A percentile compares a stretch with the other conserved stretches of the same genome.
These are phyloP conservation scores for Seira ritae DNA, from an alignment of 2,888 invertebrate genomes.

Conservation along the genomic window DNA sequence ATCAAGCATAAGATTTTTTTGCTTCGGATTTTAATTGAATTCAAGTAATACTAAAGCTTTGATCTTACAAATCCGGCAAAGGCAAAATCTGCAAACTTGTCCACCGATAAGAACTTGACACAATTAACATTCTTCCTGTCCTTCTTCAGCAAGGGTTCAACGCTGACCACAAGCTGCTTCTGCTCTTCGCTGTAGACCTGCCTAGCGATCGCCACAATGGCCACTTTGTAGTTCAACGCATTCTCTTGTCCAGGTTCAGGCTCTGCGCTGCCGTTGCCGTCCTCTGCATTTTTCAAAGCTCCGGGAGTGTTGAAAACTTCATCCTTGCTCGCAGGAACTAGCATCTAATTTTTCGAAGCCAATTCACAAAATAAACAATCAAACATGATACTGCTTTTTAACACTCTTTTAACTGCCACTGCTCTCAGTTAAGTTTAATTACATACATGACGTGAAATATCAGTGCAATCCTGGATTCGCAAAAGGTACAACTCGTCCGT, in stretches of 20 bases:
- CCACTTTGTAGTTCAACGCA: conserved; percentile 44
- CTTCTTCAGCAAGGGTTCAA: conserved; percentile 43
- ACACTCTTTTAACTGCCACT: not conserved
- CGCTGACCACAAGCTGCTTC: conserved; percentile 48
- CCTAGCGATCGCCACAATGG: conserved; percentile 53
- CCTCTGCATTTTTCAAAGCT: conserved; percentile 38
- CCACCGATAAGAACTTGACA: conserved; percentile 47
- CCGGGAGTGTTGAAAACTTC: conserved; percentile 52
- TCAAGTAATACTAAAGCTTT: too few species aligned
- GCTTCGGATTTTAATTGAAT: too few species aligned
- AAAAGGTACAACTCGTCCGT: conserved; percentile 61
- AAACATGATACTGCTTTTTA: not conserved
- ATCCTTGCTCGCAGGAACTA: conserved; percentile 52
- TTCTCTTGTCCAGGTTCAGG: conserved; percentile 37
- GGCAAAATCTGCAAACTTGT: conserved; percentile 58
- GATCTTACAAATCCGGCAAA: conserved; percentile 57
- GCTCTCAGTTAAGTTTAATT: too few species aligned
- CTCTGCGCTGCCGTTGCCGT: too few species aligned
- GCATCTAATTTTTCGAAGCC: conserved; percentile 25
- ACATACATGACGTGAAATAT: conserved; percentile 63
- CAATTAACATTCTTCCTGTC: conserved; percentile 37
- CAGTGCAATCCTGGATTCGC: conserved; percentile 57
- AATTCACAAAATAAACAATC: not conserved
- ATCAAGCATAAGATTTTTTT: not conserved
- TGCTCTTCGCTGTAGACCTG: conserved; percentile 53